These are phyloP conservation scores for Sebastes hubbsi DNA, from an alignment of 2,797 vertebrate genomes.

Conservation along the genomic window DNA sequence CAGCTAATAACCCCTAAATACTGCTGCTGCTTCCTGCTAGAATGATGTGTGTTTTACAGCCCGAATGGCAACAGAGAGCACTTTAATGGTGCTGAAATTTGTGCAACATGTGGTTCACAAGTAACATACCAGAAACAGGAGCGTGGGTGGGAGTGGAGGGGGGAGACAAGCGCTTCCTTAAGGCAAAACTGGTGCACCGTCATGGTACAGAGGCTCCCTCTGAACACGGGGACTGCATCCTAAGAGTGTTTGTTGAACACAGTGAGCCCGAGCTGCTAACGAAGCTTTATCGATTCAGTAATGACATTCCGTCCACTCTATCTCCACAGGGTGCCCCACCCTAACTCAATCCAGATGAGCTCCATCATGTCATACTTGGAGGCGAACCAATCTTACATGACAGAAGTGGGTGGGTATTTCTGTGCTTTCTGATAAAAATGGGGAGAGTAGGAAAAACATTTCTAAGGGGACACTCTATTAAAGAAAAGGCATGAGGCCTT, in stretches of 20 bases:
- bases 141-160: not conserved
- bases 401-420: slow-evolving; percentile 90
- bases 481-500: slow-evolving; percentile 83
- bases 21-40: slow-evolving; percentile 26
- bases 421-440: slow-evolving; percentile 89
- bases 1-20: not conserved
- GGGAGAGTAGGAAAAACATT: slow-evolving; percentile 89
- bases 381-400: slow-evolving; percentile 88
- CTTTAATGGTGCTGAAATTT: slow-evolving; percentile 59
- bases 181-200: slow-evolving; percentile 47
- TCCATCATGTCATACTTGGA: slow-evolving; percentile 94
- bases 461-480: slow-evolving; percentile 88
- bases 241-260: slow-evolving; percentile 52
- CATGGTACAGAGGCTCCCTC: slow-evolving; percentile 40
- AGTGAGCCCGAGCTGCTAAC: slow-evolving; percentile 73
- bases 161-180: not conserved
- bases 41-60: slow-evolving; percentile 51
- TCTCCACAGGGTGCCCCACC: slow-evolving; percentile 87
- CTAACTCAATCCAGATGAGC: slow-evolving; percentile 92
- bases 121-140: slow-evolving; percentile 64
- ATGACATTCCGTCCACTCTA: slow-evolving; percentile 83
- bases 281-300: slow-evolving; percentile 83
- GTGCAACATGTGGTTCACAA: slow-evolving; percentile 64
- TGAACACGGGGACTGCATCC: slow-evolving; percentile 16
- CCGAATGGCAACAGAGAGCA: slow-evolving; percentile 42